phyloP scores from a whole-genome alignment of 1,140 invertebrate species.

The Cyclina sinensis region DNA sequence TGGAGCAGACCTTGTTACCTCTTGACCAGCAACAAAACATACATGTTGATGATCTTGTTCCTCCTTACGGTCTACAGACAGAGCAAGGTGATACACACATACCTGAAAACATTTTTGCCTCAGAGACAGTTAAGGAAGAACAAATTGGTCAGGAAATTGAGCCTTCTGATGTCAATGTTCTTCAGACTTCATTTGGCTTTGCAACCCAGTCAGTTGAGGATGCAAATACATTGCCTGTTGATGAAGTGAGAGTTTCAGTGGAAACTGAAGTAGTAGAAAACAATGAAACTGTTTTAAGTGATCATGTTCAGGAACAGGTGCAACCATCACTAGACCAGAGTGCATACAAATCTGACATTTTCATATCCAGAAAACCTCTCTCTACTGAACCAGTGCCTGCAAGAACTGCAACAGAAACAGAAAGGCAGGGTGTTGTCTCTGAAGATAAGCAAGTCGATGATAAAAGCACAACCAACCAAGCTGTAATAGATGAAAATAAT shows the following conservation, averaged over 20 bases:
- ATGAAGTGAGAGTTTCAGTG: neutral
- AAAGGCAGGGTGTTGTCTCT: conserved; percentile 30
- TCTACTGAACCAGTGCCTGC: conserved; percentile 66
- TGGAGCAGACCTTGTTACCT: neutral
- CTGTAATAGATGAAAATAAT: conserved; percentile 23
- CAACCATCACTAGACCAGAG: conserved; percentile 59
- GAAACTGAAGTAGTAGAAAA: conserved; percentile 14
- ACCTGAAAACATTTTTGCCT: neutral
- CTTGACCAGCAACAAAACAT: neutral
- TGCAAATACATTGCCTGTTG: conserved; percentile 23
- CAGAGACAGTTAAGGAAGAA: neutral
- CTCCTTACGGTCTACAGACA: neutral
- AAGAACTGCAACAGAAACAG: neutral
- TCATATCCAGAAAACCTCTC: conserved; percentile 76
- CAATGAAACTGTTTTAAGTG: conserved; percentile 58
- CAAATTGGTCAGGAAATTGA: neutral
- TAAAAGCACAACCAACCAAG: neutral
- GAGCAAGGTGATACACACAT: neutral
- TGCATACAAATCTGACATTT: conserved; percentile 73
- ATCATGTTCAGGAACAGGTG: conserved; percentile 46
- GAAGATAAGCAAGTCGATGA: conserved; percentile 4
- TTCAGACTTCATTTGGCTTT: conserved; percentile 34
- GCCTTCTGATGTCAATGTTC: neutral
- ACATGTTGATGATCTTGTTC: neutral
- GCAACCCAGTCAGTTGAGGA: neutral